Percentiles rank a stretch among this genome's conserved stretches.
Conservation (phyloP, 2,797 vertebrate genomes). For the Oophaga sylvatica region DNA sequence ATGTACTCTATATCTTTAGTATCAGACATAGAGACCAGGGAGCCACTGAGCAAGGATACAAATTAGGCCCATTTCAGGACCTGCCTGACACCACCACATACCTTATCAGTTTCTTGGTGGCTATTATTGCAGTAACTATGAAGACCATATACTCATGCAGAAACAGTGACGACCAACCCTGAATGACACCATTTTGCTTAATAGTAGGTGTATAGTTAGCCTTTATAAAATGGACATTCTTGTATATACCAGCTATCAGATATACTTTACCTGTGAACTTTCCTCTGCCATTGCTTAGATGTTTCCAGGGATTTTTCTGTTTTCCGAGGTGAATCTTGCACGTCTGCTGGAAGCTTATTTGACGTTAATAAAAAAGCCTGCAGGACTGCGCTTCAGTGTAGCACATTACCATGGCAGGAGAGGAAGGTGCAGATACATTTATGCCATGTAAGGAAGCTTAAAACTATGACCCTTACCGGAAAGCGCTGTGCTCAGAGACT, state of each 20-base stretch:
- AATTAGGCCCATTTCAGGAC: no score
- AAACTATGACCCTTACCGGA: not conserved
- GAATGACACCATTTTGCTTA: no score
- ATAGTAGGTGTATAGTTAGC: no score
- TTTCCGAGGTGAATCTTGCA: not conserved
- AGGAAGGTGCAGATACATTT: constrained; percentile 5
- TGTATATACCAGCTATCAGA: not conserved
- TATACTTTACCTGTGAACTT: not conserved
- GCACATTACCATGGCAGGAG: not conserved
- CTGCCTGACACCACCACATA: no score
- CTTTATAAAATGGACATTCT: not conserved
- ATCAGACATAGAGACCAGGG: no score
- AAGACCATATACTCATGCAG: no score
- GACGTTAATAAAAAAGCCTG: constrained; percentile 14
- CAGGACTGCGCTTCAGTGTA: not conserved
- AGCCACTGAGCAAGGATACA: no score
- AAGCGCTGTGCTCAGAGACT: not conserved
- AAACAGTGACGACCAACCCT: no score
- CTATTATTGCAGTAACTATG: no score
- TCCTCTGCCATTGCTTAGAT: not conserved
- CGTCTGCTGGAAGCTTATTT: not conserved
- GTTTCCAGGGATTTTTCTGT: not conserved
- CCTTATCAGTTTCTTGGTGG: no score
- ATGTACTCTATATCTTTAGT: no score
- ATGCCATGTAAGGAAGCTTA: not conserved